Base-by-base conservation (phyloP, 2,797 vertebrate genomes). In the Ceryle rudis region DNA sequence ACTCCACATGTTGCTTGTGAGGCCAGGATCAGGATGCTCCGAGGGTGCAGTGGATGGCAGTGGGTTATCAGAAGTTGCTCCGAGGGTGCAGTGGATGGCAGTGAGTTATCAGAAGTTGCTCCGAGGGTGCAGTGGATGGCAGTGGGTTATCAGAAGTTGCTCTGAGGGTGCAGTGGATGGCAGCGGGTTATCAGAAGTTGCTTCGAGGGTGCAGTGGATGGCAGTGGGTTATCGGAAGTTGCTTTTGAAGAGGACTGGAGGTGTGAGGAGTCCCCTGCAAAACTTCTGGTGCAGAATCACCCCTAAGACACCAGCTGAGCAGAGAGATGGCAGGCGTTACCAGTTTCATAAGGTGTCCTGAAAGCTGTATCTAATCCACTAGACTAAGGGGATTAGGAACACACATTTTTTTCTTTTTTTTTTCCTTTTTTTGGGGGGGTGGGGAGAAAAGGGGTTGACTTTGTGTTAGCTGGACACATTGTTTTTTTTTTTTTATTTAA, bases 391-490 rank as follows among this genome's bases (percentile, higher is more conserved):
- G 25, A 61, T 28, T 39, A 57, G 8, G 44, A 82, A 71, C 16
- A 28, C 3, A 0, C 1, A 4, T 16, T 44, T 33, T 52, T 18
- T 18, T 1, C 20, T 26, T 3, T 14, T 55, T 20, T 25, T 54
- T 39, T 41, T 28, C 46, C 28, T 37, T 26, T 60, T 37, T 57
- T 11, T 5, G 51, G 7, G 7, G 0, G 11, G 10, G 14, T 14
- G 15, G 14, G 25, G 29, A 28, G 28, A 26, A 29, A 29, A 28
- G n/a, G 21, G 12, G 0, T 7, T 74, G 33, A 10, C 20, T 37
- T 3, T 64, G 52, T 44, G 23, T 66, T 64, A 35, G 28, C 37
- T 58, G 11, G 14, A 46, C 20, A 33, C 5, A 37, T 65, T 10
- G 16, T 2, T 11, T 7, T 8, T 61, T 44, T 46, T 28, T 41